Percentiles rank a stretch among this genome's conserved stretches.
Conservation (phyloP, 2,797 vertebrate genomes). For the Enteromius trimaculatus region DNA sequence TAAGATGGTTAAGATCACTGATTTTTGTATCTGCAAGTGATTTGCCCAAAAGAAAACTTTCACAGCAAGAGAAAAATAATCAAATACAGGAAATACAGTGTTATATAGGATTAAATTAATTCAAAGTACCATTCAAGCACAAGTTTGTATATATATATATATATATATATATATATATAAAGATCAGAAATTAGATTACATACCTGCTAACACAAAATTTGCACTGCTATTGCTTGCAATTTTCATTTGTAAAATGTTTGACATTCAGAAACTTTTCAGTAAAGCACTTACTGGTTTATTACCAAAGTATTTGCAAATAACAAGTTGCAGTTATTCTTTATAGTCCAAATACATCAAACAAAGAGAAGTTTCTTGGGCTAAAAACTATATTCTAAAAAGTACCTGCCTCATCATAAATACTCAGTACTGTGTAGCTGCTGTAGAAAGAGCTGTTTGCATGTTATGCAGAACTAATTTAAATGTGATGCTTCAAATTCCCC, state of each 20-base stretch:
- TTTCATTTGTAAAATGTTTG: background rate
- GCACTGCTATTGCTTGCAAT: background rate
- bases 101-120: background rate
- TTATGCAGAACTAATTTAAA: background rate
- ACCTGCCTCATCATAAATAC: background rate
- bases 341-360: background rate
- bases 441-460: background rate
- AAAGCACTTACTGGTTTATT: background rate
- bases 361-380: background rate
- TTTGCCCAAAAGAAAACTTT: background rate
- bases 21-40: background rate
- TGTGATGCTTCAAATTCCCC: background rate
- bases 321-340: background rate
- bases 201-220: background rate
- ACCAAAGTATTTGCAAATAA: background rate
- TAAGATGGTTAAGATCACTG: too few species aligned
- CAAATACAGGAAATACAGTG: background rate
- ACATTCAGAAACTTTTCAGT: background rate
- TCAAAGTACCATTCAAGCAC: background rate
- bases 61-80: background rate
- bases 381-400: background rate
- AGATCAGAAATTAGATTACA: background rate
- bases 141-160: too few species aligned
- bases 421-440: background rate
- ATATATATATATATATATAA: background rate